Evolutionary conservation across 2,888 invertebrate genomes (phyloP), one percentile per base, ranked within the genome.

Genomic region (Callyntrura guangdongensis): DNA sequence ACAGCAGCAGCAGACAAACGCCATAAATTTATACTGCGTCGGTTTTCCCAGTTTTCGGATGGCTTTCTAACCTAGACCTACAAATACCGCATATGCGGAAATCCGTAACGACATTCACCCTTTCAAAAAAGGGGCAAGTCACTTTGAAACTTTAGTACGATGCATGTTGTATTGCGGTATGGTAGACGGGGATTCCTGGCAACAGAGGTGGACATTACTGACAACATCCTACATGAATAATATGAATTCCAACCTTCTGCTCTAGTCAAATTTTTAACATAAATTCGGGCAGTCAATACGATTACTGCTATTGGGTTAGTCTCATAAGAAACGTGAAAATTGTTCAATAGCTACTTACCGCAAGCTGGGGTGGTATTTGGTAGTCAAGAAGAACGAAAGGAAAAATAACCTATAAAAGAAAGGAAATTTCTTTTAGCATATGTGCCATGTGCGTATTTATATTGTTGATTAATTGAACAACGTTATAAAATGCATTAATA

Each of bases 41-140:
- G 17, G 59, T 59, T 14, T 11, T 64, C 25, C 25, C 25, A 64
- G 6, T 69, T 36, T 69, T 69, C 14, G 53, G 25, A 49, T 84
- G 84, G 49, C 69, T 64, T 86, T 77, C 47, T 49, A 89, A 89
- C 89, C 89, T 90, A 90, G 90, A 90, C 88, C 90, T 67, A 86
- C 79, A 90, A 79, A 85, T 49, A 20, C 49, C 36, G 81, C 36
- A 90, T 69, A 72, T 36, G 36, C 90, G 90, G 90, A 90, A 86
- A 86, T 90, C 86, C 90, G 86, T 61, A 81, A 86, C 74, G 74
- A 67, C 72, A 90, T 86, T 90, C 85, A 61, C 64, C 49, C 59
- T 81, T 56, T 36, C 69, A 17, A 64, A 59, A 72, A 56, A 59
- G 69, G 11, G 20, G 14, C 27, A 72, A 69, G 27, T n/a, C n/a